These are phyloP conservation scores for Empis stercorea DNA, from an alignment of 2,888 invertebrate genomes.

Conservation along the genomic window DNA sequence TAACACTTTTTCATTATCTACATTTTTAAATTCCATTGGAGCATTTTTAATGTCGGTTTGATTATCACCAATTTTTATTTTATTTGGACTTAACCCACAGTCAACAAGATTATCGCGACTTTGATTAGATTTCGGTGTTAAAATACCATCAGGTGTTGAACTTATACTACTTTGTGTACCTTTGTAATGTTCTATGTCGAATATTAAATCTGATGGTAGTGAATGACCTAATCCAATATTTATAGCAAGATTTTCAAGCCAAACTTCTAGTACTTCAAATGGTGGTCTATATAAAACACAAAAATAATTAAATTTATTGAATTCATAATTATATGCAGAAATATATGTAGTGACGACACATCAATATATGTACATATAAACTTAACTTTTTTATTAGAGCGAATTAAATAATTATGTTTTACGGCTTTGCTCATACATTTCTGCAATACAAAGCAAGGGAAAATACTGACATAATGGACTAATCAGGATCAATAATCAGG, in stretches of 20 bases:
- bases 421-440: too few relatives aligned
- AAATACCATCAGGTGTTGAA: constrained; percentile 30
- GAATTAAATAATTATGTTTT: too few relatives aligned
- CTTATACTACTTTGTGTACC: constrained; percentile 34
- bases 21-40: not conserved
- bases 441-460: too few relatives aligned
- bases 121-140: constrained; percentile 31
- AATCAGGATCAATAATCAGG: too few relatives aligned
- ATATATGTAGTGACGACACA: too few relatives aligned
- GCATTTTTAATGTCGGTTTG: not conserved
- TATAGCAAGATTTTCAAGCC: constrained; percentile 69
- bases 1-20: constrained; percentile 1
- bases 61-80: not conserved
- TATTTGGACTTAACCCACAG: constrained; percentile 1
- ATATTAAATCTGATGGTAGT: constrained; percentile 52
- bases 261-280: constrained; percentile 79
- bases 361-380: too few relatives aligned
- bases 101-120: constrained; percentile 31
- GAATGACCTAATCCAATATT: constrained; percentile 52
- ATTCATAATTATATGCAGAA: too few relatives aligned
- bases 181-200: constrained; percentile 61
- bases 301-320: not conserved
- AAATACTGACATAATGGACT: too few relatives aligned
- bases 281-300: constrained; percentile 50
- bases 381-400: too few relatives aligned